Conservation (phyloP, 2,888 invertebrate species). For the Charanyca ferruginea region DNA sequence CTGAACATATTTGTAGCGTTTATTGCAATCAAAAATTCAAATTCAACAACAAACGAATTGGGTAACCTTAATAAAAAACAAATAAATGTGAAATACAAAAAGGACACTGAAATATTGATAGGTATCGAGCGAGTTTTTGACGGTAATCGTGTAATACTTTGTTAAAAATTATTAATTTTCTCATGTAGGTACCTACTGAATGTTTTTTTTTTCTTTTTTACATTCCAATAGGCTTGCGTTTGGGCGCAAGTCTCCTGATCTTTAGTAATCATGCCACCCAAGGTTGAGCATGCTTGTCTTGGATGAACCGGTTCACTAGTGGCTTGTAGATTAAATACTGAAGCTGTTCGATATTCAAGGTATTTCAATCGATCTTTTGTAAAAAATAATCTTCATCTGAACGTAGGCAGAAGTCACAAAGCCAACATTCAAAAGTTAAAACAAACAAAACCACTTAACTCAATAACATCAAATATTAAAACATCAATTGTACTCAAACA, state of each 20-base stretch:
- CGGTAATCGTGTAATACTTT: background rate
- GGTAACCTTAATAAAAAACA: slow-evolving; percentile 8
- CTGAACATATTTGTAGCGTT: background rate
- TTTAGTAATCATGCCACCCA: too few species aligned
- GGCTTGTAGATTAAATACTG: too few species aligned
- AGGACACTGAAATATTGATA: slow-evolving; percentile 6
- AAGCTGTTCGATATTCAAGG: background rate
- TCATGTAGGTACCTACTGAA: too few species aligned
- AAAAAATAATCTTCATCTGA: too few species aligned
- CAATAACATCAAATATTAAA: background rate
- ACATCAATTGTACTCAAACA: background rate
- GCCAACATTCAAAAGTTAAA: background rate
- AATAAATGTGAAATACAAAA: slow-evolving; percentile 3
- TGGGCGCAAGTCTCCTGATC: too few species aligned
- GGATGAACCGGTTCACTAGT: too few species aligned
- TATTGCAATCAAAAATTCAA: slow-evolving; percentile 25
- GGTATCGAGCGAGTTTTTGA: slow-evolving; percentile 2
- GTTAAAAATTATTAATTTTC: slow-evolving; percentile 2
- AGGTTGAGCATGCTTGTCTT: too few species aligned
- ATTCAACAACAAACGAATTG: background rate
- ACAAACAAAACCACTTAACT: background rate
- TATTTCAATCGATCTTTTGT: background rate
- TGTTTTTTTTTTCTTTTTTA: too few species aligned
- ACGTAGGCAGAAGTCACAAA: too few species aligned
- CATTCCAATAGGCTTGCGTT: too few species aligned